A percentile compares a stretch with the other conserved stretches of the same genome.
These are phyloP conservation scores for Dermolepida albohirtum DNA, from an alignment of 2,888 invertebrate genomes.

Conservation along the genomic window DNA sequence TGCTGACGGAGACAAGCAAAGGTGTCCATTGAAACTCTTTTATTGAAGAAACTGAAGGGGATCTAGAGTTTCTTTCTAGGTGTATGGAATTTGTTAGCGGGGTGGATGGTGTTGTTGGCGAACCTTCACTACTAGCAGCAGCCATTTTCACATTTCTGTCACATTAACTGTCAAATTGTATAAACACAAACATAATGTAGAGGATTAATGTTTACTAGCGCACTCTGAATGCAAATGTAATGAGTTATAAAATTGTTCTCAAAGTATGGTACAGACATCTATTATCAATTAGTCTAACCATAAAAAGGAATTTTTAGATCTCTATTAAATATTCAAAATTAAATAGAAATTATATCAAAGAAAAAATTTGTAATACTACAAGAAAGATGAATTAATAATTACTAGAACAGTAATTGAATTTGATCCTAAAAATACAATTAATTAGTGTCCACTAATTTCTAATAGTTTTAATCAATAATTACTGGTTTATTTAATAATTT, in stretches of 20 bases:
- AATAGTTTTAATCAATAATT: too few species aligned
- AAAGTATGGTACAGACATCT: background rate
- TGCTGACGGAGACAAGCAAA: slow-evolving; percentile 56
- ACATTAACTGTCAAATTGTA: slow-evolving; percentile 24
- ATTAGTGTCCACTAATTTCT: too few species aligned
- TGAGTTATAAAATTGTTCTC: background rate
- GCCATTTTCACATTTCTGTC: slow-evolving; percentile 56
- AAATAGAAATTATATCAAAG: too few species aligned
- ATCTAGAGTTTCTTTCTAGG: slow-evolving; percentile 65
- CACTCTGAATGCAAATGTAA: slow-evolving; percentile 5
- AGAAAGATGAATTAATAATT: too few species aligned
- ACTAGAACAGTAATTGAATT: too few species aligned
- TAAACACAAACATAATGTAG: slow-evolving; percentile 14
- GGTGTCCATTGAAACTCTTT: slow-evolving; percentile 65
- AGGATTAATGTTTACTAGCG: background rate
- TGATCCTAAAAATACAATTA: too few species aligned
- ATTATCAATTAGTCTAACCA: background rate
- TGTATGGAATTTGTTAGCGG: slow-evolving; percentile 48
- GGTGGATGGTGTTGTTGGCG: slow-evolving; percentile 60
- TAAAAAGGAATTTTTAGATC: too few species aligned
- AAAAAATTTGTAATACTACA: too few species aligned
- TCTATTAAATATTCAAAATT: too few species aligned
- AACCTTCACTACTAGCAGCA: slow-evolving; percentile 64
- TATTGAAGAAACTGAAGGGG: slow-evolving; percentile 70
- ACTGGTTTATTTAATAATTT: too few species aligned